phyloP scores from a whole-genome alignment of 2,797 vertebrate genomes.

The Chelonia mydas region DNA sequence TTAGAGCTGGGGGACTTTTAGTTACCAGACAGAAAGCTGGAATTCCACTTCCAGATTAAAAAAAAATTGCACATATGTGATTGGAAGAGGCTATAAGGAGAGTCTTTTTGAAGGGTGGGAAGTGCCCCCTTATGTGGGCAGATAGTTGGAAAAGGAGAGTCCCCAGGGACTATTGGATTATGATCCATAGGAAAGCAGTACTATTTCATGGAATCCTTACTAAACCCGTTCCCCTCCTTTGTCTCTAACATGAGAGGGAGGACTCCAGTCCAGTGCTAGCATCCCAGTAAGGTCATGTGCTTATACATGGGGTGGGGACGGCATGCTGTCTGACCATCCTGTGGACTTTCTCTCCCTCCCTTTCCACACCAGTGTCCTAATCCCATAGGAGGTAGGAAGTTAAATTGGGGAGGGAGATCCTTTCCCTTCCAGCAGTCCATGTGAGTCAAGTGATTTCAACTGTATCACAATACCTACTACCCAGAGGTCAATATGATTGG shows the following conservation, averaged over 20 bases:
- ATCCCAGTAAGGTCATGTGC: not conserved
- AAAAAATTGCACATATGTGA: rapidly evolving
- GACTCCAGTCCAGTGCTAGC: not conserved
- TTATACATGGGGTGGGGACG: too few species aligned
- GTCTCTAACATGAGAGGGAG: rapidly evolving
- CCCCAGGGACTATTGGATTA: not conserved
- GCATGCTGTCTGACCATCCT: not conserved
- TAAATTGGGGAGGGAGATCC: too few species aligned
- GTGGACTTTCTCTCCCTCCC: too few species aligned
- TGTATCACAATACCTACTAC: not conserved
- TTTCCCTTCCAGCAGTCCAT: not conserved
- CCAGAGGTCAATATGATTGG: not conserved
- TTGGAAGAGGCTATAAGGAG: not conserved
- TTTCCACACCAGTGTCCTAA: too few species aligned
- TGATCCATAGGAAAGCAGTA: rapidly evolving
- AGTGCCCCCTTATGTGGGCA: not conserved
- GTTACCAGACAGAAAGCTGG: not conserved
- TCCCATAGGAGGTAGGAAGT: too few species aligned
- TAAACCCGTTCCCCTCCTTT: not conserved
- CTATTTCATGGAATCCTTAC: not conserved
- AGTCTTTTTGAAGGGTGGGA: not conserved
- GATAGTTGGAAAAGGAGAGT: not conserved
- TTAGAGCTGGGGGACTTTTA: not conserved
- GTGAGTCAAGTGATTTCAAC: too few species aligned
- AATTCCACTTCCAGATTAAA: not conserved